phyloP scores from a whole-genome alignment of 2,113 vertebrate genomes.

The Oxyruncus cristatus region DNA sequence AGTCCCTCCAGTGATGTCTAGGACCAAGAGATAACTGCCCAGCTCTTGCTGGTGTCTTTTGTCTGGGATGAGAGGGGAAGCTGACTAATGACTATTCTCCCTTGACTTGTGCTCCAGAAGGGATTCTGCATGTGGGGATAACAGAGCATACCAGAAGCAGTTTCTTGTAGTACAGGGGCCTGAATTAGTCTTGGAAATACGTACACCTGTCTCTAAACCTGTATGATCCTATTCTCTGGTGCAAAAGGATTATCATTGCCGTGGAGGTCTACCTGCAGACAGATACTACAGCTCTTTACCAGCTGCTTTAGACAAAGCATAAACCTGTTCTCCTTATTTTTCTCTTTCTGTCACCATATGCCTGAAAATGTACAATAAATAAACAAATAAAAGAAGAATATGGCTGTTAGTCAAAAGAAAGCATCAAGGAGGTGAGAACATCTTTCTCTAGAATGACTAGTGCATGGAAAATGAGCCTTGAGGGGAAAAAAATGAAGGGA shows the following conservation, averaged over 20 bases:
- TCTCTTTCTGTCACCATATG: conserved; percentile 8
- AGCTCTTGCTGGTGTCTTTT: neutral
- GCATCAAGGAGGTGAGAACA: conserved; percentile 11
- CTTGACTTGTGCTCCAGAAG: neutral
- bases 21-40: neutral
- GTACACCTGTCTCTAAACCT: neutral
- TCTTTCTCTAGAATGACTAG: neutral
- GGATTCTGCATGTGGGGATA: neutral
- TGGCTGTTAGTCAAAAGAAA: conserved; percentile 38
- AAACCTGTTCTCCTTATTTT: neutral
- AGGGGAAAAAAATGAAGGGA: conserved; percentile 26
- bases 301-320: conserved; percentile 18
- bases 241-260: neutral
- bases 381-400: conserved; percentile 31
- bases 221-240: neutral
- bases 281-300: neutral
- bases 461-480: conserved; percentile 40
- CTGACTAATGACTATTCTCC: neutral
- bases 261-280: neutral
- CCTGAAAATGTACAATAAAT: conserved; percentile 28
- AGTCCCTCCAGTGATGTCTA: neutral
- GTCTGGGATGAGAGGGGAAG: neutral
- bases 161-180: neutral
- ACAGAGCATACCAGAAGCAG: neutral
- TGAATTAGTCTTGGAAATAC: neutral